Conservation (phyloP, 2,888 invertebrate species). For the Pantelozetes paolii region DNA sequence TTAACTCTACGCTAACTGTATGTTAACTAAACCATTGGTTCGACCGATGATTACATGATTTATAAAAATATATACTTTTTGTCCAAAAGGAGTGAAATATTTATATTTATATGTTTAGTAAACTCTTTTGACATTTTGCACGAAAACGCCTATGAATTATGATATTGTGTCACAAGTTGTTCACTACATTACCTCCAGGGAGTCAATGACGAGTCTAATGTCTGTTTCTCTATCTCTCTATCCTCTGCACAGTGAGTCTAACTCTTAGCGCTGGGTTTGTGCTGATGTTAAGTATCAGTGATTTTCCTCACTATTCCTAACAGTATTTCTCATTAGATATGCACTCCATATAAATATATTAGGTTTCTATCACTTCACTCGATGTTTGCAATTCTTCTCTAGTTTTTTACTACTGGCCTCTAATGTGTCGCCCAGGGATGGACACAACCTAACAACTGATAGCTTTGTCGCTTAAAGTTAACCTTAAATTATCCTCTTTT, state of each 20-base stretch:
- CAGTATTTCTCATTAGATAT: conserved; percentile 18
- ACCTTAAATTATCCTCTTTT: no score
- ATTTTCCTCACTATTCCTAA: not conserved
- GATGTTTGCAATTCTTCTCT: no score
- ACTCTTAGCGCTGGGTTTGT: not conserved
- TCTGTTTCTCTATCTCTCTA: not conserved
- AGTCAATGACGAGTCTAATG: conserved; percentile 15
- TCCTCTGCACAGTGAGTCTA: not conserved
- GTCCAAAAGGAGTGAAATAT: not conserved
- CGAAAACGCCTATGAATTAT: conserved; percentile 25
- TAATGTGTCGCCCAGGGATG: no score
- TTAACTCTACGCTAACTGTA: no score
- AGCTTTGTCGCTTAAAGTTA: no score
- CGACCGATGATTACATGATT: not conserved
- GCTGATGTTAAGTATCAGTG: conserved; percentile 13
- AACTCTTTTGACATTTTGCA: conserved; percentile 3
- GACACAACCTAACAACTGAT: no score
- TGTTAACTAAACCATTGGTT: not conserved
- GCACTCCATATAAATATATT: conserved; percentile 22
- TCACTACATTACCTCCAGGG: conserved; percentile 26
- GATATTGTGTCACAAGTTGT: conserved; percentile 18
- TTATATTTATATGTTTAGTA: conserved; percentile 7
- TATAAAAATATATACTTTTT: not conserved
- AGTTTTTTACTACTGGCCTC: no score
- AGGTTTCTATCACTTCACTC: not conserved